Evolutionary conservation across 1,140 invertebrate genomes (phyloP).

Genomic region (Drosophila sproati): DNA sequence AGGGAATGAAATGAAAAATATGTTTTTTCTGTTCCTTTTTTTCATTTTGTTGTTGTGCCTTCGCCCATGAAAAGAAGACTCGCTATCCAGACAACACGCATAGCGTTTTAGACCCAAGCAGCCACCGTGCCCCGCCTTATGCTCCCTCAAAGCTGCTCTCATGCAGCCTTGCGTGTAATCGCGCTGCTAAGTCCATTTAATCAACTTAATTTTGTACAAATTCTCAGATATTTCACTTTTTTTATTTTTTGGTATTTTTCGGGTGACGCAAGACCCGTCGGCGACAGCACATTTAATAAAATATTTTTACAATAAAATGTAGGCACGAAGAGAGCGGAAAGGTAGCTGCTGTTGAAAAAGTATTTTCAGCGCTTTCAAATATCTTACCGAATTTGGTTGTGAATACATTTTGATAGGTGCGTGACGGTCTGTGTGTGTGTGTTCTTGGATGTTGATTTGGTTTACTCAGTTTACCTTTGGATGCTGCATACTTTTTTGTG

Average conservation of each 20-base stretch:
- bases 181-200: conserved; percentile 79
- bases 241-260: conserved; percentile 5
- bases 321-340: background rate
- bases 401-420: conserved; percentile 50
- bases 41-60: conserved; percentile 24
- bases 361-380: conserved; percentile 70
- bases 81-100: conserved; percentile 47
- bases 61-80: conserved; percentile 31
- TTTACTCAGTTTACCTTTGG: conserved; percentile 14
- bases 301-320: conserved; percentile 45
- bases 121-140: background rate
- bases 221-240: conserved; percentile 69
- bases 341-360: conserved; percentile 55
- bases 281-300: conserved; percentile 65
- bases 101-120: conserved; percentile 23
- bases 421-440: background rate
- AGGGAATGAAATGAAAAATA: conserved; percentile 74
- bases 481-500: conserved; percentile 32
- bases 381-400: conserved; percentile 76
- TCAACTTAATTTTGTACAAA: conserved; percentile 83
- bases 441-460: background rate
- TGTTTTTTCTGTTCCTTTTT: conserved; percentile 10
- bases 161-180: conserved; percentile 76
- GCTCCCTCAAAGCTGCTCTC: conserved; percentile 5
- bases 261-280: conserved; percentile 61